These are phyloP conservation scores for Coccyzus lansbergi DNA, from an alignment of 2,797 vertebrate genomes.

Conservation along the genomic window DNA sequence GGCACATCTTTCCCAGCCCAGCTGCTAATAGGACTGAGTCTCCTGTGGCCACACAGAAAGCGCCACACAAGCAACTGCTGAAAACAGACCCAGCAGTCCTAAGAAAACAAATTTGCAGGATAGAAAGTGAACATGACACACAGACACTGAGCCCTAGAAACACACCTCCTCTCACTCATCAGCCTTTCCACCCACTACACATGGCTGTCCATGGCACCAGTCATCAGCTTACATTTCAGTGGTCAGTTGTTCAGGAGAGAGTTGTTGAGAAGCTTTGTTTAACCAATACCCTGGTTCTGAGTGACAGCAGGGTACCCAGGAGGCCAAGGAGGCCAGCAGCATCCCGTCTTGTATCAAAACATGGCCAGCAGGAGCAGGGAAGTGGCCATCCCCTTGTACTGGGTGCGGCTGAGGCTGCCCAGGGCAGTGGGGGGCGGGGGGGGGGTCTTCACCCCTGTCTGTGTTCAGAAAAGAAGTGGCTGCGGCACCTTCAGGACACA, in stretches of 20 bases:
- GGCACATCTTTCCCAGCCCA: background rate
- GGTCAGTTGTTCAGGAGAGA: background rate
- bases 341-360: too few species aligned
- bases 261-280: background rate
- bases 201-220: background rate
- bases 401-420: too few species aligned
- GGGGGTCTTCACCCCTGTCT: too few species aligned
- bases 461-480: too few species aligned
- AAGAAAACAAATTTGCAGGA: too few species aligned
- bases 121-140: background rate
- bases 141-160: background rate
- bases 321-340: too few species aligned
- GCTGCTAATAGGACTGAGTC: background rate
- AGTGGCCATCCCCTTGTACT: too few species aligned
- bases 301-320: too few species aligned
- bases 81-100: background rate
- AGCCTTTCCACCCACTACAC: background rate
- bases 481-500: too few species aligned
- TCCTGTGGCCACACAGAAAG: background rate
- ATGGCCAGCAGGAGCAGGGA: too few species aligned
- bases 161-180: background rate
- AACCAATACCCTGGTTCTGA: background rate
- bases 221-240: too few species aligned
- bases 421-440: too few species aligned
- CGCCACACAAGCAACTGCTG: background rate